phyloP scores from a whole-genome alignment of 2,888 invertebrate genomes.

The Phyllotreta striolata region DNA sequence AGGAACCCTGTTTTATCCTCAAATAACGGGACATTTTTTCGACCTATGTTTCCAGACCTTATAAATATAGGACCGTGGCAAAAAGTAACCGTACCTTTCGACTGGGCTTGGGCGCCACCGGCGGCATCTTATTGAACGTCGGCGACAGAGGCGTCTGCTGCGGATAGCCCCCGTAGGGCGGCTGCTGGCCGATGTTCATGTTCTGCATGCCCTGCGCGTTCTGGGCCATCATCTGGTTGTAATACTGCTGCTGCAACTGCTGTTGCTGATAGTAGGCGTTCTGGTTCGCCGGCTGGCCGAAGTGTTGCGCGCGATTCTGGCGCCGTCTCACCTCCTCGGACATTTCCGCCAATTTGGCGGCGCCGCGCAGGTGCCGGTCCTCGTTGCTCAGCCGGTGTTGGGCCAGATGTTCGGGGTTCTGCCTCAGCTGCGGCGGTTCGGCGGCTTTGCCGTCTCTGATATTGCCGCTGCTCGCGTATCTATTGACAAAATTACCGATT shows the following conservation, averaged over 20 bases:
- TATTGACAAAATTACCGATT: not conserved
- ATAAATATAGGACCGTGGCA: too few relatives aligned
- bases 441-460: conserved; percentile 55
- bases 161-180: conserved; percentile 38
- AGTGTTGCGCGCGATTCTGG: conserved; percentile 58
- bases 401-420: conserved; percentile 41
- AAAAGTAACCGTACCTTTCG: conserved; percentile 45
- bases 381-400: conserved; percentile 46
- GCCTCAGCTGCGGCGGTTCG: conserved; percentile 50
- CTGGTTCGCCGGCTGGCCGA: conserved; percentile 23
- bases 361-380: conserved; percentile 57
- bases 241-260: conserved; percentile 46
- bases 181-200: conserved; percentile 51
- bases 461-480: conserved; percentile 59
- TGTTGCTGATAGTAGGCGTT: conserved; percentile 22
- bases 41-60: too few relatives aligned
- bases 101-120: conserved; percentile 63
- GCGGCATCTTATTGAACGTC: conserved; percentile 63
- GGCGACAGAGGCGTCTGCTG: conserved; percentile 53
- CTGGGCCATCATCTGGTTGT: conserved; percentile 54
- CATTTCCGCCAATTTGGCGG: conserved; percentile 79
- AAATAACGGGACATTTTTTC: too few relatives aligned
- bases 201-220: conserved; percentile 59
- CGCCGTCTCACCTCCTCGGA: conserved; percentile 78
- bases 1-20: too few relatives aligned